A percentile compares a stretch with the other conserved stretches of the same genome.
Conservation (phyloP, 2,888 invertebrate genomes). For the Drosophila conformis region DNA sequence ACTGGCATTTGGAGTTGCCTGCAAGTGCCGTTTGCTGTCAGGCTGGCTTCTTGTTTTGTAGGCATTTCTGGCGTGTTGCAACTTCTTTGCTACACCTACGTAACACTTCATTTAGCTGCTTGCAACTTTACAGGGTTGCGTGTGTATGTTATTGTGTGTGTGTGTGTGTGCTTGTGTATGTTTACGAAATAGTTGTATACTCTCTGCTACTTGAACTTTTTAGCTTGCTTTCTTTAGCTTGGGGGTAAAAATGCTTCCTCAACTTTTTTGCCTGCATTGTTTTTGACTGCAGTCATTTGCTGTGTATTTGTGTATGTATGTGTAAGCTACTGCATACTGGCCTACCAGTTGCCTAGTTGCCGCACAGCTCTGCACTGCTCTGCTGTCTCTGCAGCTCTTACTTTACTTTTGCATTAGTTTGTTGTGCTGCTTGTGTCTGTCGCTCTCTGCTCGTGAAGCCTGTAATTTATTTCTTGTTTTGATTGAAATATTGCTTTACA, state of each 20-base stretch:
- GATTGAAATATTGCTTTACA: constrained; percentile 82
- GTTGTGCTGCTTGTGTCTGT: constrained; percentile 47
- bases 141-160: constrained; percentile 5
- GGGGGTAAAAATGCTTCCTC: constrained; percentile 57
- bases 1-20: constrained; percentile 68
- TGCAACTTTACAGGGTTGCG: constrained; percentile 58
- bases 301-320: not conserved
- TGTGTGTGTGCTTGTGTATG: constrained; percentile 41
- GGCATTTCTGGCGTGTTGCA: constrained; percentile 49
- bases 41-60: constrained; percentile 39
- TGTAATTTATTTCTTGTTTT: constrained; percentile 79
- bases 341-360: constrained; percentile 27
- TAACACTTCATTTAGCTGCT: constrained; percentile 71
- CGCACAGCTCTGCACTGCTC: not conserved
- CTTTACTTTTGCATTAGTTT: constrained; percentile 62
- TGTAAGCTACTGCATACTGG: constrained; percentile 4
- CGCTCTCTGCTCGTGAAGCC: constrained; percentile 70
- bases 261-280: constrained; percentile 76
- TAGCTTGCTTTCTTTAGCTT: constrained; percentile 61
- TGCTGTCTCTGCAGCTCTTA: constrained; percentile 54
- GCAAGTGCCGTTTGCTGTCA: constrained; percentile 64
- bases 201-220: constrained; percentile 75
- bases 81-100: constrained; percentile 61
- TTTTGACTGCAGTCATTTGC: constrained; percentile 68
- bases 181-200: constrained; percentile 73